Percentiles rank a stretch among this genome's conserved stretches.
Conservation (phyloP, 2,797 vertebrate genomes). For the Pseudomugil tenellus region DNA sequence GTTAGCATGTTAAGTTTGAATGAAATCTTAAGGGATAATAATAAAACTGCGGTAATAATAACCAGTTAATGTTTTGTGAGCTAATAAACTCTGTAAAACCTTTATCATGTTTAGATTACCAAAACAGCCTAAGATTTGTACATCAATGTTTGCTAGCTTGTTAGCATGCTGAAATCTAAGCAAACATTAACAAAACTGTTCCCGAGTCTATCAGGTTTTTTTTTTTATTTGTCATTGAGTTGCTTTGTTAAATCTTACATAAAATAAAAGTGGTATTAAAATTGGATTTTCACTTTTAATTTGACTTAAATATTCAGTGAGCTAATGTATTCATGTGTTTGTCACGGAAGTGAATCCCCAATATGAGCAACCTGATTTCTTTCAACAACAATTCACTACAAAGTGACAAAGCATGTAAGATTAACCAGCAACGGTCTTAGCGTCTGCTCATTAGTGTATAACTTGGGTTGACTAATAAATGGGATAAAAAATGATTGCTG, state of each 20-base stretch:
- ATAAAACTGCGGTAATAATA: not conserved
- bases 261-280: not conserved
- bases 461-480: constrained; percentile 26
- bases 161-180: not conserved
- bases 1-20: not conserved
- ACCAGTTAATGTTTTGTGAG: too few relatives aligned
- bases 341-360: not conserved
- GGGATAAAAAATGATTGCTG: constrained; percentile 9
- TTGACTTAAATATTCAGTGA: not conserved
- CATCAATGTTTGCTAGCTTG: not conserved
- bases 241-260: not conserved
- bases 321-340: not conserved
- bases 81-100: too few relatives aligned
- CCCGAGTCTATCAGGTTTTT: too few relatives aligned
- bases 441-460: constrained; percentile 21
- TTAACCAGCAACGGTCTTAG: constrained; percentile 13
- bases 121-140: not conserved
- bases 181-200: too few relatives aligned
- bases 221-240: too few relatives aligned
- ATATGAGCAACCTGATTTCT: not conserved
- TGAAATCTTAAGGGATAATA: not conserved
- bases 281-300: not conserved
- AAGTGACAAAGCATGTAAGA: constrained; percentile 17
- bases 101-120: too few relatives aligned
- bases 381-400: not conserved